Conservation (phyloP, 2,797 vertebrate species). For the Lithobates pipiens region DNA sequence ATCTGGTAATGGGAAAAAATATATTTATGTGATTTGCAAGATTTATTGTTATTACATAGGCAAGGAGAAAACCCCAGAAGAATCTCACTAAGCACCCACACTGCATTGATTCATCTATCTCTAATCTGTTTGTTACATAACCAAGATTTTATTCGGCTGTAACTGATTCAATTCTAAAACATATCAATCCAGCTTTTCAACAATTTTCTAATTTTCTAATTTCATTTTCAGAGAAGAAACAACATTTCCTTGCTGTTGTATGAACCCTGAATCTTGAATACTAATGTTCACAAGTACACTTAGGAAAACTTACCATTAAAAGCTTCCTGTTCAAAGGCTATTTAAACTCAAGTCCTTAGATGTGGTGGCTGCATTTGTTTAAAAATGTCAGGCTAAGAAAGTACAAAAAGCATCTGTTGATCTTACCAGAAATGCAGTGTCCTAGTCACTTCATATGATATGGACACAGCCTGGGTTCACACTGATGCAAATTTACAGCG, state of each 20-base stretch:
- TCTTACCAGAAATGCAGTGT: no score
- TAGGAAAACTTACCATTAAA: no score
- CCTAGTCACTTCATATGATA: no score
- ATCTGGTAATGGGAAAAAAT: slow-evolving; percentile 24
- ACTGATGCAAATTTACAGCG: no score
- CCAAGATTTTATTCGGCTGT: background rate
- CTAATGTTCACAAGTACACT: no score
- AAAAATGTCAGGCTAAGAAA: no score
- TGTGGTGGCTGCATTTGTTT: no score
- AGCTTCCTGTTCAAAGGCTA: no score
- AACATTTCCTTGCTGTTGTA: background rate
- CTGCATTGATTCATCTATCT: background rate
- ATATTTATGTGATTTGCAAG: slow-evolving; percentile 9
- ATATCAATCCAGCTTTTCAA: background rate
- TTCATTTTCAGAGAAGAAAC: background rate
- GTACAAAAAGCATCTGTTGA: no score
- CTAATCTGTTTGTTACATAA: slow-evolving; percentile 13
- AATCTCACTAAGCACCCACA: background rate
- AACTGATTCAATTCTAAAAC: background rate
- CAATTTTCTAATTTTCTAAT: background rate
- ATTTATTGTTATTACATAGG: slow-evolving; percentile 9
- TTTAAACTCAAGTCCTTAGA: no score
- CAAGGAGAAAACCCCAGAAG: background rate
- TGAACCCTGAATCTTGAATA: background rate
- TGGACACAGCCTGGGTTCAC: no score